Evolutionary conservation across 2,113 vertebrate species (phyloP).

Genomic region (Athene noctua): DNA sequence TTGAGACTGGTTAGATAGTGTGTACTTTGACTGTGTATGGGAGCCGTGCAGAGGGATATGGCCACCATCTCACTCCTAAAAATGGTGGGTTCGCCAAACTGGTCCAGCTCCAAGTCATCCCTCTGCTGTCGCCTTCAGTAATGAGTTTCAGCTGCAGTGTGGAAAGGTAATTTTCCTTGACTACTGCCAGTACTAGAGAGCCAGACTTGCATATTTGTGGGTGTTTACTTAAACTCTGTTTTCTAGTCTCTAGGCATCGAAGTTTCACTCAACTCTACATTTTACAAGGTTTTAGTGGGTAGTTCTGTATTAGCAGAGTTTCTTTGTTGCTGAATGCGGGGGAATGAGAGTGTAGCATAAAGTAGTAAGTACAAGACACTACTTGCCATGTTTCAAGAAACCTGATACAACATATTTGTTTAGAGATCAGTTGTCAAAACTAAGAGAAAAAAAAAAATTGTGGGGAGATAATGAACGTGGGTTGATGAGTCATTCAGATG

Average conservation of each 20-base stretch:
- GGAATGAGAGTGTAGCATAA: not conserved
- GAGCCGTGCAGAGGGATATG: not conserved
- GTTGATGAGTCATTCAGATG: not conserved
- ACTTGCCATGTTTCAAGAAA: slow-evolving; percentile 18
- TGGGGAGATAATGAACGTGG: not conserved
- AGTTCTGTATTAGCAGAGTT: not conserved
- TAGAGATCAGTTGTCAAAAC: slow-evolving; percentile 24
- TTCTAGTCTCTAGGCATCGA: slow-evolving; percentile 42
- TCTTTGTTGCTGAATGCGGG: not conserved
- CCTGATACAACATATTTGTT: not conserved
- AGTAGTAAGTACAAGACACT: not conserved
- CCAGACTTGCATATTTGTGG: slow-evolving; percentile 53
- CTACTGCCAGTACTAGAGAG: slow-evolving; percentile 39
- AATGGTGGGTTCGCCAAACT: not conserved
- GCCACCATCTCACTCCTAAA: not conserved
- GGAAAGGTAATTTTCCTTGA: slow-evolving; percentile 66
- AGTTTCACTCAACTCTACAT: not conserved
- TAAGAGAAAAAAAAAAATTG: not conserved
- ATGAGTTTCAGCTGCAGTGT: slow-evolving; percentile 58
- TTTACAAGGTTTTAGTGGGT: not conserved
- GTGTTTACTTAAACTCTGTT: slow-evolving; percentile 57
- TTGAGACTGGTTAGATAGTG: rapidly evolving
- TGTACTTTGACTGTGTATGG: not conserved
- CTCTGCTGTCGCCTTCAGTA: slow-evolving; percentile 2
- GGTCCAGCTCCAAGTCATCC: slow-evolving; percentile 29